Base-by-base conservation (phyloP, 2,888 invertebrate species). In the Rhodophaea formosa region DNA sequence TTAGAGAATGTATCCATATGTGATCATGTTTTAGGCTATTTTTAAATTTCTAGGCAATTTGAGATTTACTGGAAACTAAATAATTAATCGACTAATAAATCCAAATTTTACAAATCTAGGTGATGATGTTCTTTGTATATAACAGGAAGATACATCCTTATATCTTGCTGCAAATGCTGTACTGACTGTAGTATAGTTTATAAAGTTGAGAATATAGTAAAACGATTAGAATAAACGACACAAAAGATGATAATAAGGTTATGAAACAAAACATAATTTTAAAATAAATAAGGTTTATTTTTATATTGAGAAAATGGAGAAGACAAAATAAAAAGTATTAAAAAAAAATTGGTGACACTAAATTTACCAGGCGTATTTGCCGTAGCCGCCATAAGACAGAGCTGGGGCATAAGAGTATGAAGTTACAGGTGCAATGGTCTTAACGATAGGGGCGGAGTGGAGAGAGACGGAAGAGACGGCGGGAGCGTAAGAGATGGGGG, bases 301-400 rank as follows among this genome's bases (percentile, higher is more conserved):
- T 35, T 0, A 46, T 6, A 49, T 8, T 1, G 5, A 32, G 35
- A 32, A 51, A 51, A 3, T 16, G 10, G 1, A 51, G 3, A 30
- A 0, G 1, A n/a, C 7, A 49, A 8, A 30, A 53, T 58, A 23
- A 43, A 46, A 32, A 61, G 45, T 39, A 39, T 10, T 39, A 23
- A 3, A 23, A 23, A 23, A 35, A 35, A 58, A 56, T 35, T 42
- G 16, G 17, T 15, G n/a, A 6, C 30, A 35, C 10, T 5, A 51
- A n/a, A 56, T 65, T 75, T 69, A 82, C 80, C 80, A 82, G 45
- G 70, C 61, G 61, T 81, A 75, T 65, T 79, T 82, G 55, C 70
- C 67, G 45, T 55, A 55, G 10, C 45, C 54, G 29, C 56, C 54
- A 10, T 63, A 65, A 29, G 58, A 56, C 32, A 23, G 43, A 7